A percentile compares a stretch with the other conserved stretches of the same genome.
Evolutionary conservation across 1,140 invertebrate genomes (phyloP).

Genomic region (Argopecten irradians): DNA sequence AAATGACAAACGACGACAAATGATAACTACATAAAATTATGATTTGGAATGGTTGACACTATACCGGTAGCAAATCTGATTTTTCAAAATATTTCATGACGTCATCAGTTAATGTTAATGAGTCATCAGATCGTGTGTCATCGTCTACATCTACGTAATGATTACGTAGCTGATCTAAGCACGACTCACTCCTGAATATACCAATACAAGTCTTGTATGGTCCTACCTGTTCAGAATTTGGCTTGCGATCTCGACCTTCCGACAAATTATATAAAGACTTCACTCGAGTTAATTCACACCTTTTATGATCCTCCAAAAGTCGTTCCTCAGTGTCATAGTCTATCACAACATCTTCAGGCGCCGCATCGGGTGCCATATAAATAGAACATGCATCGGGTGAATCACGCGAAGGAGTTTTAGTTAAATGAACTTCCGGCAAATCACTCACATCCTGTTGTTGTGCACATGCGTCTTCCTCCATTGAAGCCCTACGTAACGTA

Average conservation of each 20-base stretch:
- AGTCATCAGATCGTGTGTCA: slow-evolving; percentile 44
- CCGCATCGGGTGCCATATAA: not conserved
- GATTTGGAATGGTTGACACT: not conserved
- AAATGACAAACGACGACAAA: not conserved
- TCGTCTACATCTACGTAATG: slow-evolving; percentile 27
- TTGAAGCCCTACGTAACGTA: not conserved
- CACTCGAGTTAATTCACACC: not conserved
- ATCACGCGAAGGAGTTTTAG: not conserved
- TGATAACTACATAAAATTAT: not conserved
- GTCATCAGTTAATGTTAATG: slow-evolving; percentile 45
- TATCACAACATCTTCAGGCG: not conserved
- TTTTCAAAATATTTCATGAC: slow-evolving; percentile 45
- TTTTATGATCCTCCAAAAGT: not conserved
- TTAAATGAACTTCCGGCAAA: not conserved
- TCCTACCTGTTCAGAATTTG: slow-evolving; percentile 18
- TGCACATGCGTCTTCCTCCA: not conserved
- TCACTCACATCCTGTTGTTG: not conserved
- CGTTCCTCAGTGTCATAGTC: not conserved
- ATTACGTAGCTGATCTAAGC: slow-evolving; percentile 43
- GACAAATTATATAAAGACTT: not conserved
- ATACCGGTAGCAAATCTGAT: slow-evolving; percentile 26
- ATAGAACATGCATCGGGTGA: not conserved
- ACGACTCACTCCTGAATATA: slow-evolving; percentile 49
- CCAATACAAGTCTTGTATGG: slow-evolving; percentile 48
- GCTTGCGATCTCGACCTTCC: not conserved